phyloP scores from a whole-genome alignment of 2,888 invertebrate genomes.

The Bembecia ichneumoniformis region DNA sequence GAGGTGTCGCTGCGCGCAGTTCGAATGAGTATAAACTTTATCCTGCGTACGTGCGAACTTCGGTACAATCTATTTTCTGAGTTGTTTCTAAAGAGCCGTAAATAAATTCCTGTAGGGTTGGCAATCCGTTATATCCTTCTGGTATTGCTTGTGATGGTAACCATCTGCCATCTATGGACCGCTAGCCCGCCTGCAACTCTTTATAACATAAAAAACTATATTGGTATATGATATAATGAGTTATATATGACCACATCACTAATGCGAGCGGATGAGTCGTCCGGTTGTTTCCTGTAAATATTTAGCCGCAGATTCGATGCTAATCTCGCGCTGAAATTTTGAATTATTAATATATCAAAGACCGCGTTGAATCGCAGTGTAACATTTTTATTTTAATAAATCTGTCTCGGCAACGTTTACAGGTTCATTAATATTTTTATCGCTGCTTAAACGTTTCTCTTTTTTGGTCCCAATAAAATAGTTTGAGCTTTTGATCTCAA shows the following conservation, averaged over 20 bases:
- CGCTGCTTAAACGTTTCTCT: conserved; percentile 54
- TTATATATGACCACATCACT: conserved; percentile 24
- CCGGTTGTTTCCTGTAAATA: conserved; percentile 31
- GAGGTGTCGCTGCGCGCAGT: too few relatives aligned
- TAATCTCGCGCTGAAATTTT: conserved; percentile 49
- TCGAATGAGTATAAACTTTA: too few relatives aligned
- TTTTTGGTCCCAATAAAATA: conserved; percentile 50
- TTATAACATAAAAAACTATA: too few relatives aligned
- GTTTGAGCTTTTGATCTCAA: conserved; percentile 34
- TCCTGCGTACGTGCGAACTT: too few relatives aligned
- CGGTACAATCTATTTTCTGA: too few relatives aligned
- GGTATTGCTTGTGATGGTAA: too few relatives aligned
- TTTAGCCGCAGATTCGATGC: conserved; percentile 36
- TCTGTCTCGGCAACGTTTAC: conserved; percentile 40
- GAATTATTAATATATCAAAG: conserved; percentile 54
- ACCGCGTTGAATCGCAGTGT: conserved; percentile 17
- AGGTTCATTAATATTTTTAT: conserved; percentile 58
- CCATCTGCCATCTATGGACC: too few relatives aligned
- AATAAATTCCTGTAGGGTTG: too few relatives aligned
- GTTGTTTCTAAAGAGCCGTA: too few relatives aligned
- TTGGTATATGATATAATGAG: too few relatives aligned
- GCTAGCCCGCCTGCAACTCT: too few relatives aligned
- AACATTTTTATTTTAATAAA: conserved; percentile 29
- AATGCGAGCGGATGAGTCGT: conserved; percentile 31
- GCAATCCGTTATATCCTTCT: too few relatives aligned